Percentiles rank a stretch among this genome's conserved stretches.
phyloP scores from a whole-genome alignment of 2,888 invertebrate genomes.

The Papilio gigon region DNA sequence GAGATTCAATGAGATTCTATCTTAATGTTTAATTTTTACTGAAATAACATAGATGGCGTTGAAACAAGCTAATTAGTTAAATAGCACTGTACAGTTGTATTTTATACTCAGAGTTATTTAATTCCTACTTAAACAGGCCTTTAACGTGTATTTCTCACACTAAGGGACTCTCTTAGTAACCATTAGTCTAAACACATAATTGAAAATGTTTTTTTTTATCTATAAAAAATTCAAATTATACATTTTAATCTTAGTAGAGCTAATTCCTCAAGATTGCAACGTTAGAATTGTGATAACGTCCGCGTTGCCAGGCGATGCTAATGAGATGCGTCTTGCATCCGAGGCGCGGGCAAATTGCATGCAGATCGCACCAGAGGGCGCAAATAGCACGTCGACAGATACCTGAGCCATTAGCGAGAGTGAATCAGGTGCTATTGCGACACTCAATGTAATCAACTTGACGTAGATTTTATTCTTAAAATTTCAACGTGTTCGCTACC shows the following conservation, averaged over 20 bases:
- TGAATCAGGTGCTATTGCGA: constrained; percentile 9
- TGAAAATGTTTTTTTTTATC: too few relatives aligned
- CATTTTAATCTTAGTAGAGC: neutral
- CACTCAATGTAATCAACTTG: neutral
- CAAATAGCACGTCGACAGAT: constrained; percentile 15
- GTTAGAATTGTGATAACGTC: neutral
- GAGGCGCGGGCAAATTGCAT: constrained; percentile 34
- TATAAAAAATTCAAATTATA: neutral
- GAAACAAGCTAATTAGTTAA: too few relatives aligned
- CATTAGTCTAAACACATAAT: too few relatives aligned
- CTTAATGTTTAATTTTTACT: too few relatives aligned
- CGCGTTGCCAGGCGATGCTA: constrained; percentile 14
- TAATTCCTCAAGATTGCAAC: constrained; percentile 10
- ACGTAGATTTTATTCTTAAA: neutral
- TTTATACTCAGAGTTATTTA: too few relatives aligned
- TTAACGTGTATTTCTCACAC: too few relatives aligned
- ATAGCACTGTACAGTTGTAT: too few relatives aligned
- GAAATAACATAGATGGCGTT: too few relatives aligned
- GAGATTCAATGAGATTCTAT: too few relatives aligned
- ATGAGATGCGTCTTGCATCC: constrained; percentile 1
- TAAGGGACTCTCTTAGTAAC: too few relatives aligned
- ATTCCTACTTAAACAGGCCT: too few relatives aligned
- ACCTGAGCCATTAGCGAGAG: constrained; percentile 22
- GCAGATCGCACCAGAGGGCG: constrained; percentile 31
- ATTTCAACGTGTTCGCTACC: neutral